Conservation (phyloP, 2,888 invertebrate species). For the Standfussiana lucernea region DNA sequence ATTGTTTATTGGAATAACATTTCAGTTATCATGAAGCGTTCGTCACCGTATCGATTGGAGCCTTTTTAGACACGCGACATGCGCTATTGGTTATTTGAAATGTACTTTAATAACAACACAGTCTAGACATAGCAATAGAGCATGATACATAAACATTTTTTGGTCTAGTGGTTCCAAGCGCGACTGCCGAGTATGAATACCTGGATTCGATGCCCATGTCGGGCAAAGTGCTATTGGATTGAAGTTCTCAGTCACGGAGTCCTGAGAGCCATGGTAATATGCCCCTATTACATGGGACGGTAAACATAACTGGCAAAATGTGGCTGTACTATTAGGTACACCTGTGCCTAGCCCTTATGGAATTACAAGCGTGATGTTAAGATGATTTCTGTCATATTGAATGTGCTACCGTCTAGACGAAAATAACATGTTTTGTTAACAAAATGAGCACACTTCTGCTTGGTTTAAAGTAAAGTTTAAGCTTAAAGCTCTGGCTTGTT, state of each 20-base stretch:
- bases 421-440: too few relatives aligned
- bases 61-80: constrained; percentile 15
- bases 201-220: neutral
- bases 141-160: neutral
- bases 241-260: neutral
- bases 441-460: too few relatives aligned
- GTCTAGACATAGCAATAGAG: neutral
- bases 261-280: neutral
- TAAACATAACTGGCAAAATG: neutral
- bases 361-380: neutral
- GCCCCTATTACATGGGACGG: neutral
- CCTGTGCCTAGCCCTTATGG: neutral
- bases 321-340: neutral
- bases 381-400: neutral
- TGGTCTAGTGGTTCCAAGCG: neutral
- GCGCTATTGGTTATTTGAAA: constrained; percentile 15
- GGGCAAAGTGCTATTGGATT: neutral
- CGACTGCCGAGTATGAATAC: too few relatives aligned
- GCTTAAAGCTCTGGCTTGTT: too few relatives aligned
- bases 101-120: neutral
- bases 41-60: constrained; percentile 30
- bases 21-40: constrained; percentile 14
- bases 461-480: too few relatives aligned
- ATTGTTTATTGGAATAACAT: neutral
- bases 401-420: too few relatives aligned